Conservation (phyloP, 2,113 vertebrate genomes). For the Chaenogobius annularis region DNA sequence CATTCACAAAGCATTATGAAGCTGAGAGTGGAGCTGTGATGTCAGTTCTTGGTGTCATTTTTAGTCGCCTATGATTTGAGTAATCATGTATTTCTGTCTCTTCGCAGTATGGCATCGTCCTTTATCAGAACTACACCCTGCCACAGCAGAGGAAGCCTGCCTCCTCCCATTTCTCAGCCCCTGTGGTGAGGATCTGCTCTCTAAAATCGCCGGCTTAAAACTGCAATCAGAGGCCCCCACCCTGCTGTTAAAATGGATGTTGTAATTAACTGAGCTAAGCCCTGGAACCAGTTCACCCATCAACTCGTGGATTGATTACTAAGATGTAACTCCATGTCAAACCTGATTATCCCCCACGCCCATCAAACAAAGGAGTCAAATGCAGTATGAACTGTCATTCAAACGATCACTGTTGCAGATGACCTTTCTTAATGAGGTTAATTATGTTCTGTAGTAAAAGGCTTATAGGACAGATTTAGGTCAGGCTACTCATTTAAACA, state of each 20-base stretch:
- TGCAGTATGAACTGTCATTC: constrained; percentile 10
- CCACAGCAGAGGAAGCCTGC: constrained; percentile 85
- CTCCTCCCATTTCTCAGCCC: constrained; percentile 82
- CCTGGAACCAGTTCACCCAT: constrained; percentile 19
- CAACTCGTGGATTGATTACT: neutral
- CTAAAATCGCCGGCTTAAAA: constrained; percentile 32
- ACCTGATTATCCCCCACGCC: neutral
- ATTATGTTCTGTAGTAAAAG: neutral
- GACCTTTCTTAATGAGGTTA: constrained; percentile 12
- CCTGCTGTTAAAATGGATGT: constrained; percentile 35
- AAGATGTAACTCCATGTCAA: neutral
- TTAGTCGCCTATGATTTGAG: neutral
- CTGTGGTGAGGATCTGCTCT: constrained; percentile 81
- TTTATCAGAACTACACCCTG: constrained; percentile 91
- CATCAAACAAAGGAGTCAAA: constrained; percentile 8
- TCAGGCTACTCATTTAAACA: constrained; percentile 27
- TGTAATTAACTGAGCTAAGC: constrained; percentile 39
- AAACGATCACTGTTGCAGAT: constrained; percentile 1
- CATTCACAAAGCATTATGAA: too few relatives aligned
- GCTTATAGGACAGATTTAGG: constrained; percentile 16
- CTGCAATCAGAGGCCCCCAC: constrained; percentile 24
- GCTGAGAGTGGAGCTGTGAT: neutral
- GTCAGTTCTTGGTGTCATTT: neutral
- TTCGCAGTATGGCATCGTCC: constrained; percentile 86
- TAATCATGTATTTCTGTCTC: constrained; percentile 33